These are phyloP conservation scores for Peribatodes rhomboidaria DNA, from an alignment of 2,888 invertebrate genomes.

Conservation along the genomic window DNA sequence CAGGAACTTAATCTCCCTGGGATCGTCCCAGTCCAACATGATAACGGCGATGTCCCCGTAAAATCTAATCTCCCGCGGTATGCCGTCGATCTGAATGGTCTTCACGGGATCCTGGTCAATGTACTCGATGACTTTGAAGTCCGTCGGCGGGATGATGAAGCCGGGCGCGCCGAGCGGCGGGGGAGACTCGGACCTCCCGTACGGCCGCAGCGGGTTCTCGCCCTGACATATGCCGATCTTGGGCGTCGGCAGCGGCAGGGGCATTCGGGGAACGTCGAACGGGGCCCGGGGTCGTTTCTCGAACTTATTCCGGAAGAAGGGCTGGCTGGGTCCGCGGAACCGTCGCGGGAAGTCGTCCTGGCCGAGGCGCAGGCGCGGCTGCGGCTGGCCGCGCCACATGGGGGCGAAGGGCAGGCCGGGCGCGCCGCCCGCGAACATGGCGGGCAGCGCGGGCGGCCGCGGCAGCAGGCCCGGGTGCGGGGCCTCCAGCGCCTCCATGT, in stretches of 20 bases:
- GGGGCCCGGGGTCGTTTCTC: conserved; percentile 67
- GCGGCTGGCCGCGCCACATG: conserved; percentile 69
- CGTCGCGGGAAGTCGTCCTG: conserved; percentile 70
- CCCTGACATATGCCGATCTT: conserved; percentile 73
- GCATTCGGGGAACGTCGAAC: conserved; percentile 62
- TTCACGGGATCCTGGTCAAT: conserved; percentile 89
- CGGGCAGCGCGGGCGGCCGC: conserved; percentile 67
- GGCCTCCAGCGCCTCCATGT: conserved; percentile 57
- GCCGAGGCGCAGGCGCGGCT: conserved; percentile 63
- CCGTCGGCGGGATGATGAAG: conserved; percentile 70
- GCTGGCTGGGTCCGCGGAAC: conserved; percentile 68
- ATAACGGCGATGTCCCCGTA: conserved; percentile 95
- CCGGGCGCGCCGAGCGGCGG: conserved; percentile 77
- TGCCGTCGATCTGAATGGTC: conserved; percentile 93
- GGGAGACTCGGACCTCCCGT: conserved; percentile 69
- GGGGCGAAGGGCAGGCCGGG: conserved; percentile 56
- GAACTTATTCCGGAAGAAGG: conserved; percentile 71
- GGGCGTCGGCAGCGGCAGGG: conserved; percentile 69
- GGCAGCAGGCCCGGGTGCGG: conserved; percentile 56
- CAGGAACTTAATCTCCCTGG: conserved; percentile 94
- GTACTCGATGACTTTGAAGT: conserved; percentile 74
- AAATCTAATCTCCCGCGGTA: conserved; percentile 93
- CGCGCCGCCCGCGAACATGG: conserved; percentile 21
- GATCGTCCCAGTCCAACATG: conserved; percentile 94
- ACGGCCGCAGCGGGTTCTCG: conserved; percentile 69